Conservation (phyloP, 1,140 invertebrate species). For the Lepidostoma basale region DNA sequence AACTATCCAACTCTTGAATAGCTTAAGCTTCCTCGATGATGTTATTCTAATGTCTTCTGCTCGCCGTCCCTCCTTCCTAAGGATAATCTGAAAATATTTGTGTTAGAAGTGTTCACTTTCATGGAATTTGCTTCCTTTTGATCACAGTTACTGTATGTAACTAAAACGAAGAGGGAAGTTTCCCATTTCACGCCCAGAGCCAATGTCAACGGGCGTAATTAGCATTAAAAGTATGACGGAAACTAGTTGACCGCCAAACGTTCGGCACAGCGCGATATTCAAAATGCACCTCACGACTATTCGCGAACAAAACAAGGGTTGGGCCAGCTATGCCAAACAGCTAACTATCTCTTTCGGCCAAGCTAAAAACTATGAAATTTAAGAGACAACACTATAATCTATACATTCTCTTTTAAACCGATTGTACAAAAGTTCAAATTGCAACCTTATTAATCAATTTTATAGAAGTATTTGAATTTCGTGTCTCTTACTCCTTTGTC, state of each 20-base stretch:
- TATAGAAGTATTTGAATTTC: not conserved
- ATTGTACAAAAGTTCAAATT: conserved; percentile 4
- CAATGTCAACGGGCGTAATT: conserved; percentile 27
- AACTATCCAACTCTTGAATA: no score
- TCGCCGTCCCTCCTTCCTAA: no score
- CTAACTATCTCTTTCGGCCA: conserved; percentile 3
- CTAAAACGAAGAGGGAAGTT: not conserved
- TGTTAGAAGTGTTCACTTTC: no score
- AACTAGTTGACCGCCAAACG: conserved; percentile 31
- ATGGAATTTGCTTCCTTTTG: no score
- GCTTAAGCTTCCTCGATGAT: no score
- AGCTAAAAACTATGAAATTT: not conserved
- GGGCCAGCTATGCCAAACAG: not conserved
- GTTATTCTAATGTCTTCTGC: no score
- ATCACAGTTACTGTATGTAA: no score
- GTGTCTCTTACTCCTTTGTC: not conserved
- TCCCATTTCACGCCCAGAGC: not conserved
- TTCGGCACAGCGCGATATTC: conserved; percentile 8
- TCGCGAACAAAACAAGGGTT: not conserved
- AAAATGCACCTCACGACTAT: conserved; percentile 29
- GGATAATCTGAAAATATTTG: no score
- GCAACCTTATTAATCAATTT: conserved; percentile 7
- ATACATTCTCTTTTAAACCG: not conserved
- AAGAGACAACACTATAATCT: not conserved
- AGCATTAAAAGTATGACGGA: conserved; percentile 35